Evolutionary conservation across 2,797 vertebrate species (phyloP), one percentile per base, ranked within the genome.

Genomic region (Furcifer pardalis): DNA sequence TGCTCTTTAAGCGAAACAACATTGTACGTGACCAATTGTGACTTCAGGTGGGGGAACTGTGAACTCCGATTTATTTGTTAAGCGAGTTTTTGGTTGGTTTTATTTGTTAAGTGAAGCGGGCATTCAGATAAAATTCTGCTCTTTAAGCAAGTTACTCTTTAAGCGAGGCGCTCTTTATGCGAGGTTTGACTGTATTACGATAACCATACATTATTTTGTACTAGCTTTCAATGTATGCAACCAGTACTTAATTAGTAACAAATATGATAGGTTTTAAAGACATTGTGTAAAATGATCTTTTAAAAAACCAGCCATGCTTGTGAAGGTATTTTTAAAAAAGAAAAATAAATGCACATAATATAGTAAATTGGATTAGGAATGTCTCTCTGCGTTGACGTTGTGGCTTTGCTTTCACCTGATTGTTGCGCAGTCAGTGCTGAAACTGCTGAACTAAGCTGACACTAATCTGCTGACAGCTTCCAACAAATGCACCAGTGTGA

Each of bases 401-500:
- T 84, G 85, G 76, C 32, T 84, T 35, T 84, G 80, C 78, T 82
- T 44, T 69, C 79, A 73, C 35, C 35, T 86, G 37, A 35, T 17
- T 37, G 56, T 37, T 77, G 42, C 3, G 37, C 15, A 27, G 52
- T n/a, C 27, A 30, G 17, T 42, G 86, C 80, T 68, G 42, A 32
- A 77, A 59, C 3, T 74, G 4, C 1, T 32, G 80, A 83, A 66
- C 79, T 63, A 89, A 66, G 52, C 30, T 83, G 86, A 49, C 73
- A 89, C n/a, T 84, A 74, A 46, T 88, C 76, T 77, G 37, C 42
- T 35, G 23, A 49, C 68, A 88, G 69, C 71, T 78, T 91, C 86
- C 85, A 73, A 90, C 37, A n/a, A 63, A 52, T 76, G 40, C 84
- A 84, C 81, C 81, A 89, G 77, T 86, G 46, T 81, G n/a, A n/a